Evolutionary conservation across 2,797 vertebrate species (phyloP), one percentile per base, ranked within the genome.

Genomic region (Lateolabrax maculatus): DNA sequence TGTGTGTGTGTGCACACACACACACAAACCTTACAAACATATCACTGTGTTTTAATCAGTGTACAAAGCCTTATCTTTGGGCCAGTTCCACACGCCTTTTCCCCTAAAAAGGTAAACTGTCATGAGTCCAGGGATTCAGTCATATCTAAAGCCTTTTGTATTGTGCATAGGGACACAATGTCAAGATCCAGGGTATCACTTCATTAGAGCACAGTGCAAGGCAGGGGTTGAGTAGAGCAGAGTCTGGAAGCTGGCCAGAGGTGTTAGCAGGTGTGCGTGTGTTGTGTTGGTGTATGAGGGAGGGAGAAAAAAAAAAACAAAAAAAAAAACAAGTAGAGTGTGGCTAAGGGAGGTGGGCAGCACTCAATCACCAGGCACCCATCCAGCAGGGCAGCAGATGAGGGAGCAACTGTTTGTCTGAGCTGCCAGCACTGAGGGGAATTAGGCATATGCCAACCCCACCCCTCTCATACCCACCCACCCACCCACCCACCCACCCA

Each of bases 371-470:
- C 83, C 76, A 83, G 90, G 87, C 86, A 88, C 36, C 62, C 63
- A 51, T 92, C 92, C 93, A 95, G 84, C 87, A 86, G 88, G 86
- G 91, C 83, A 92, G 92, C 93, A 94, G 91, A 95, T 93, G 91
- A 94, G 85, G 87, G 82, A 92, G 91, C 90, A 90, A 93, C 90
- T 91, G 90, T 89, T 91, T 87, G 75, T 83, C 66, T 80, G 74
- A 84, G 84, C 81, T 89, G 90, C 89, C 91, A 90, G 73, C 76
- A 79, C 76, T 72, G 87, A 74, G 78, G 86, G 75, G 82, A 90
- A 83, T 84, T 79, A 84, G 80, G 65, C 87, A 91, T 87, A 88
- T 92, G 90, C 82, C 86, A 79, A 63, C 55, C 43, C 77, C 62
- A 34, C 37, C 53, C 63, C 80, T 25, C 62, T 41, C 71, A 63